A percentile compares a stretch with the other conserved stretches of the same genome.
phyloP scores from a whole-genome alignment of 2,888 invertebrate genomes.

The Acanthopleura granulata region DNA sequence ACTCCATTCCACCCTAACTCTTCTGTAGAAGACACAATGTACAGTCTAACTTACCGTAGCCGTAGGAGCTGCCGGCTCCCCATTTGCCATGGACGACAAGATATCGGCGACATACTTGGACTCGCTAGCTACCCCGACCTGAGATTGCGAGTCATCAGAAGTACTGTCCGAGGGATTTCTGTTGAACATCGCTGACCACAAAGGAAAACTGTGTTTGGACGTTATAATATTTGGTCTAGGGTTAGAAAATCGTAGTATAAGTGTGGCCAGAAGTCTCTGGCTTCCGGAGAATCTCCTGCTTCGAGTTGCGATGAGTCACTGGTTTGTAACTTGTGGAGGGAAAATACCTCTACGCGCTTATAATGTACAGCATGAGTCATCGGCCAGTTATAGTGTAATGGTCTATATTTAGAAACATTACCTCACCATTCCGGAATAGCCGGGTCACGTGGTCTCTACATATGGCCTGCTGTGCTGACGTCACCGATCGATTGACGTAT shows the following conservation, averaged over 20 bases:
- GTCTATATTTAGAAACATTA: conserved; percentile 18
- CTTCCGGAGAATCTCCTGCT: conserved; percentile 3
- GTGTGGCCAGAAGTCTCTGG: neutral
- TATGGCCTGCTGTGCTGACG: neutral
- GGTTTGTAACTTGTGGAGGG: conserved; percentile 9
- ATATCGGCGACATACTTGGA: conserved; percentile 68
- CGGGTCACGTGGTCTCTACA: neutral
- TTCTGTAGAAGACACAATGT: too few species aligned
- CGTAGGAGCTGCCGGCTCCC: conserved; percentile 46
- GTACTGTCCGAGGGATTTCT: neutral
- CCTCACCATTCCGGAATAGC: neutral
- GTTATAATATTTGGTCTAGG: too few species aligned
- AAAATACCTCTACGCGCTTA: neutral
- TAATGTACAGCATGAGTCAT: conserved; percentile 11
- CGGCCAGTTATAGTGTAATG: neutral
- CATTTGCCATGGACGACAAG: conserved; percentile 66
- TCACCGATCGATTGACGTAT: conserved; percentile 14
- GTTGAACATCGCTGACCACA: conserved; percentile 12
- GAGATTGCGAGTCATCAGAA: neutral
- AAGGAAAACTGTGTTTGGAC: neutral
- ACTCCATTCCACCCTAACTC: too few species aligned
- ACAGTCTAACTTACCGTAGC: conserved; percentile 39
- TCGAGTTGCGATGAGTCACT: conserved; percentile 1
- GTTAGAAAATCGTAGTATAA: too few species aligned
- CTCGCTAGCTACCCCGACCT: conserved; percentile 42